Evolutionary conservation across 2,113 vertebrate genomes (phyloP).

Genomic region (Malurus melanocephalus): DNA sequence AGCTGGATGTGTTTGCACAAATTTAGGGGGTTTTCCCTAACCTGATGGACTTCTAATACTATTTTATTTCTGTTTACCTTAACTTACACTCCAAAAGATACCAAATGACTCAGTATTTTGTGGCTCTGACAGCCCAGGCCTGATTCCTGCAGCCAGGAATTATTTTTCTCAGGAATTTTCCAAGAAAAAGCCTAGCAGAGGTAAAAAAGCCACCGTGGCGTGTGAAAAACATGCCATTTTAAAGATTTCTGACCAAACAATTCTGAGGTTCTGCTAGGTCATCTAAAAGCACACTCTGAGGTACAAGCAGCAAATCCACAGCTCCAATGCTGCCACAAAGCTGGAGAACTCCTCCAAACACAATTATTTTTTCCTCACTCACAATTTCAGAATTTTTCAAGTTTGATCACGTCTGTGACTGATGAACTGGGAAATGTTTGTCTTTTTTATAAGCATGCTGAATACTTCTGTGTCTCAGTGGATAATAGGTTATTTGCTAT

Average conservation of each 20-base stretch:
- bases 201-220: not conserved
- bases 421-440: slow-evolving; percentile 38
- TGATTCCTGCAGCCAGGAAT: not conserved
- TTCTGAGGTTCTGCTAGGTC: not conserved
- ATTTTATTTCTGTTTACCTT: not conserved
- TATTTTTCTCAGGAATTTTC: not conserved
- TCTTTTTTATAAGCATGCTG: slow-evolving; percentile 4
- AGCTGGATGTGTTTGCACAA: slow-evolving; percentile 1
- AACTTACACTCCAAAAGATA: not conserved
- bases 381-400: slow-evolving; percentile 35
- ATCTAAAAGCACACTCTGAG: not conserved
- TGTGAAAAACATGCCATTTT: not conserved
- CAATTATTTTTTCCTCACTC: slow-evolving; percentile 13
- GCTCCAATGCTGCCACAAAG: not conserved
- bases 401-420: not conserved
- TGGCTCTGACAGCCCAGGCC: not conserved
- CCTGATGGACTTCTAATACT: not conserved
- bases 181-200: not conserved
- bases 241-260: not conserved
- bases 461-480: slow-evolving; percentile 18
- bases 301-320: not conserved
- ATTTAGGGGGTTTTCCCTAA: not conserved
- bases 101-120: not conserved
- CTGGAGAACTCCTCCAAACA: not conserved
- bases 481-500: slow-evolving; percentile 46